Evolutionary conservation across 2,888 invertebrate genomes (phyloP), one percentile per base, ranked within the genome.

Genomic region (Parnassius apollo): DNA sequence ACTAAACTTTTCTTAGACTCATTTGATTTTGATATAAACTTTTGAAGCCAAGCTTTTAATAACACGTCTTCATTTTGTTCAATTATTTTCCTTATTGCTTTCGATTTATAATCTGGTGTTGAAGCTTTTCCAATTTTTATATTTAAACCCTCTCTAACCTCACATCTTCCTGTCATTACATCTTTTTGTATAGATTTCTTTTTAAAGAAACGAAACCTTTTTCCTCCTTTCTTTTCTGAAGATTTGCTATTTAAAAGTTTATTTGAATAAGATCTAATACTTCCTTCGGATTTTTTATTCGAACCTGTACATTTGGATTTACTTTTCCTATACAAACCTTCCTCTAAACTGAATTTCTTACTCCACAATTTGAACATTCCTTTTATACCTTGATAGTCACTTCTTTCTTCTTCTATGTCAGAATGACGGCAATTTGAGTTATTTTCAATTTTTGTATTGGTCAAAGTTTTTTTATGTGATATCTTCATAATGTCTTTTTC

Each of bases 291-390:
- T 53, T 65, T 57, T 68, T 74, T 52, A 66, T 63, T 57, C 13
- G 69, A 62, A 13, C 71, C 71, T 35, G 74, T 69, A 49, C 69
- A 65, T 54, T 68, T 69, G 1, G 73, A 71, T 57, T 72, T 72
- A 0, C 69, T 56, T 49, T 68, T 70, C 18, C 72, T 70, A 57
- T 11, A 63, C 12, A 56, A 59, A 9, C 78, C 76, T n/a, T 84
- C 83, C 49, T 86, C 85, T 8, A 85, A 75, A 68, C 87, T 79
- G 42, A 86, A 83, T 68, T 83, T 87, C 61, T 84, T 85, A 0
- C 85, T 83, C 88, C 87, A 88, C 48, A 86, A 66, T 65, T 85
- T 86, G 62, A 88, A 88, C 86, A 86, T 88, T 2, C 81, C 83
- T 73, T 81, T 82, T 2, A 82, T 86, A 2, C 80, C 79, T 67